Conservation (phyloP, 2,888 invertebrate species). For the Lamellibrachia satsuma region DNA sequence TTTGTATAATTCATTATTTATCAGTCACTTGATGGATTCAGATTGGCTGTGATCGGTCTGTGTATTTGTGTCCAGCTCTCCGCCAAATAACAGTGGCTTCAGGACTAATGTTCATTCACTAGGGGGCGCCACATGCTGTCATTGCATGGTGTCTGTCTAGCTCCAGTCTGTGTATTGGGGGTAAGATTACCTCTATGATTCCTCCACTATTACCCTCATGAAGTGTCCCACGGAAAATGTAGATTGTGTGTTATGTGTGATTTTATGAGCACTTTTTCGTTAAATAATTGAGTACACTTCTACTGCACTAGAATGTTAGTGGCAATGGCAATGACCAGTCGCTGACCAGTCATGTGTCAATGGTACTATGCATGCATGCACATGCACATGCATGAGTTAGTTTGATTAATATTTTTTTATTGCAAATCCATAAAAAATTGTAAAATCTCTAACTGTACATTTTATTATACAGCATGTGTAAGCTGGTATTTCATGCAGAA, state of each 20-base stretch:
- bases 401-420: too few relatives aligned
- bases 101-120: not conserved
- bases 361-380: not conserved
- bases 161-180: not conserved
- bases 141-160: not conserved
- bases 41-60: not conserved
- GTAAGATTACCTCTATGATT: not conserved
- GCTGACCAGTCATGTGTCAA: too few relatives aligned
- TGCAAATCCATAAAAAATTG: not conserved
- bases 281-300: too few relatives aligned
- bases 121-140: slow-evolving; percentile 1
- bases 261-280: not conserved
- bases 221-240: not conserved
- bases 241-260: not conserved
- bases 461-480: not conserved
- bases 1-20: not conserved
- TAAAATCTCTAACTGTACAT: not conserved
- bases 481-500: not conserved
- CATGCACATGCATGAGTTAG: too few relatives aligned
- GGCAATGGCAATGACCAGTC: too few relatives aligned
- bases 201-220: not conserved
- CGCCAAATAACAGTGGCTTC: too few relatives aligned
- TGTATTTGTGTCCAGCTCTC: not conserved
- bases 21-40: not conserved
- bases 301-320: too few relatives aligned